Conservation (phyloP, 92 coral and sea anemone species). For the Desmophyllum pertusum region DNA sequence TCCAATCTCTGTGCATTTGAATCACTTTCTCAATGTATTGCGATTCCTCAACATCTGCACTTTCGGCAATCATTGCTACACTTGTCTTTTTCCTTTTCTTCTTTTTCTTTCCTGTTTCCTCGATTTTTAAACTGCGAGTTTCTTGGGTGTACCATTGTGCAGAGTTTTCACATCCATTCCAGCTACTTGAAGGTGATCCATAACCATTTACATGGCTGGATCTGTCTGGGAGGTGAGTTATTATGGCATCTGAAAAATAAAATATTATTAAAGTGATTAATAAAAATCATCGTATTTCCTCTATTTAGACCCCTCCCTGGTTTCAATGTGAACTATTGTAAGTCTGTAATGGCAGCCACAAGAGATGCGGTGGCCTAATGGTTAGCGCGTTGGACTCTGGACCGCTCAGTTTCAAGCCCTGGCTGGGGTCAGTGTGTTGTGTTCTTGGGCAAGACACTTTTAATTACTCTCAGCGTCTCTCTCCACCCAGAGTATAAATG, state of each 20-base stretch:
- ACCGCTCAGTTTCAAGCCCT: too few species aligned
- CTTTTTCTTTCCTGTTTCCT: constrained; percentile 59
- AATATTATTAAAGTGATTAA: not conserved
- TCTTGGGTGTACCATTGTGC: constrained; percentile 5
- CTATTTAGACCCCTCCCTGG: too few species aligned
- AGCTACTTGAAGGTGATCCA: constrained; percentile 26
- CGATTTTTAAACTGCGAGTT: not conserved
- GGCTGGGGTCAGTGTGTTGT: too few species aligned
- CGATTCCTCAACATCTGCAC: constrained; percentile 46
- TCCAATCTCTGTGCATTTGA: constrained; percentile 13
- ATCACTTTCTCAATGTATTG: not conserved
- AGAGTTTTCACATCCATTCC: constrained; percentile 24
- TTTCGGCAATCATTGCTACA: constrained; percentile 80
- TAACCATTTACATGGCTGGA: constrained; percentile 26
- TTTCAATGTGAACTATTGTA: too few species aligned
- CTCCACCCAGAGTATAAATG: too few species aligned
- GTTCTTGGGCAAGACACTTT: too few species aligned
- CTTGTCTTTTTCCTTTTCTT: constrained; percentile 72
- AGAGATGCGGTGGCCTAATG: too few species aligned
- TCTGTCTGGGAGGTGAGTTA: constrained; percentile 25
- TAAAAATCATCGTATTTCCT: too few species aligned
- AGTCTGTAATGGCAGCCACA: too few species aligned
- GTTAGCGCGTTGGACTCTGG: too few species aligned
- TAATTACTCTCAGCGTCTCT: too few species aligned
- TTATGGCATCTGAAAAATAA: constrained; percentile 7